These are phyloP conservation scores for Oriolus oriolus DNA, from an alignment of 2,113 vertebrate species.

Conservation along the genomic window DNA sequence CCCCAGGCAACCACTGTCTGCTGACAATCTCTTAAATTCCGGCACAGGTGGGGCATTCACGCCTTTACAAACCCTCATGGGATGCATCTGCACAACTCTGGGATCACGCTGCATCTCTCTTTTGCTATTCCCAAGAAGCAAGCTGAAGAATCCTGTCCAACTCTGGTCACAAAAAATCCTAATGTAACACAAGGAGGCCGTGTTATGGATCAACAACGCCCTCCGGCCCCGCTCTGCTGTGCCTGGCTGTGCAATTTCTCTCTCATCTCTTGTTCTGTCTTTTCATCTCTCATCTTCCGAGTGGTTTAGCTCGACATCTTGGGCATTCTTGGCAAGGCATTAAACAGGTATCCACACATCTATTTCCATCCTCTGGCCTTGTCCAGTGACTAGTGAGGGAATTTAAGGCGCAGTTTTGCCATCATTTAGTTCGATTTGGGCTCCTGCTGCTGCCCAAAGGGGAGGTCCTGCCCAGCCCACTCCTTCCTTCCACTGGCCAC, in stretches of 20 bases:
- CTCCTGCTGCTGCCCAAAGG: neutral
- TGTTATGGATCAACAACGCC: neutral
- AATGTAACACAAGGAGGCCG: neutral
- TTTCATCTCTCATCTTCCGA: neutral
- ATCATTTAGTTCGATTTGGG: neutral
- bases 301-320: neutral
- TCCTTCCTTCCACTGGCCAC: neutral
- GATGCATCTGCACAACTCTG: neutral
- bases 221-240: neutral
- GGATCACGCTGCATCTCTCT: neutral
- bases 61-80: rapidly evolving
- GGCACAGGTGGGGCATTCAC: neutral
- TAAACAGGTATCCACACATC: neutral
- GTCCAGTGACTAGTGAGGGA: neutral
- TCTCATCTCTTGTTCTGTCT: neutral
- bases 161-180: neutral
- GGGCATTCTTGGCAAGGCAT: neutral
- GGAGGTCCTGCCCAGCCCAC: neutral
- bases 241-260: neutral
- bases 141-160: neutral
- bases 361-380: neutral
- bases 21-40: neutral
- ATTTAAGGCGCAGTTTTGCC: neutral
- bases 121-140: neutral
- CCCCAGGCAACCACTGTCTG: neutral